A percentile compares a stretch with the other conserved stretches of the same genome.
phyloP scores from a whole-genome alignment of 37 sponge, comb jelly and placozoan genomes.

The Chondrosia reniformis region DNA sequence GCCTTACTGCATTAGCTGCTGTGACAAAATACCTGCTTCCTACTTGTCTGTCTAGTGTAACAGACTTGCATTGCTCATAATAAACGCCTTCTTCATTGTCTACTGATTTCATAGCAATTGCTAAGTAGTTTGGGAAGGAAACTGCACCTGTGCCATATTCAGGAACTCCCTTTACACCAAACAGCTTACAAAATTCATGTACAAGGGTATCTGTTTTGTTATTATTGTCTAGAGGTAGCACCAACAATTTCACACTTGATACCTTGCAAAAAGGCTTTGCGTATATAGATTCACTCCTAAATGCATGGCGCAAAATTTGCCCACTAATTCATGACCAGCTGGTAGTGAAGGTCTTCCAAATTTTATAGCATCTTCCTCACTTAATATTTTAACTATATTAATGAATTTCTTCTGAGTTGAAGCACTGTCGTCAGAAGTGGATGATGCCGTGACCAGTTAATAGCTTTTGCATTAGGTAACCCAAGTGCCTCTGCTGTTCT shows the following conservation, averaged over 20 bases:
- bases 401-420: constrained; percentile 23
- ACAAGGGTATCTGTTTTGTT: constrained; percentile 18
- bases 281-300: constrained; percentile 51
- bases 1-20: constrained; percentile 26
- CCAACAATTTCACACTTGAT: too few relatives aligned
- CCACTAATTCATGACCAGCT: constrained; percentile 28
- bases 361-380: constrained; percentile 14
- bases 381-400: constrained; percentile 6
- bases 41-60: constrained; percentile 23
- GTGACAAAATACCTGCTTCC: constrained; percentile 36
- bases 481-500: constrained; percentile 19
- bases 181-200: constrained; percentile 39
- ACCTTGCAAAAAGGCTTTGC: constrained; percentile 46
- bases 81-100: too few relatives aligned
- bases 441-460: constrained; percentile 28
- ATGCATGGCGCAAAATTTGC: constrained; percentile 62
- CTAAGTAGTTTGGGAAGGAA: constrained; percentile 29
- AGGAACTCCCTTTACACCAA: constrained; percentile 19
- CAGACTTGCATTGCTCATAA: background rate
- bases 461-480: constrained; percentile 17
- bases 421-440: constrained; percentile 24
- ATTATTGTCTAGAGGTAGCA: too few relatives aligned
- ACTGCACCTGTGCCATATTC: constrained; percentile 29
- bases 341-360: background rate
- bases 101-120: too few relatives aligned